phyloP scores from a whole-genome alignment of 2,888 invertebrate genomes.

The Erebia ligea region DNA sequence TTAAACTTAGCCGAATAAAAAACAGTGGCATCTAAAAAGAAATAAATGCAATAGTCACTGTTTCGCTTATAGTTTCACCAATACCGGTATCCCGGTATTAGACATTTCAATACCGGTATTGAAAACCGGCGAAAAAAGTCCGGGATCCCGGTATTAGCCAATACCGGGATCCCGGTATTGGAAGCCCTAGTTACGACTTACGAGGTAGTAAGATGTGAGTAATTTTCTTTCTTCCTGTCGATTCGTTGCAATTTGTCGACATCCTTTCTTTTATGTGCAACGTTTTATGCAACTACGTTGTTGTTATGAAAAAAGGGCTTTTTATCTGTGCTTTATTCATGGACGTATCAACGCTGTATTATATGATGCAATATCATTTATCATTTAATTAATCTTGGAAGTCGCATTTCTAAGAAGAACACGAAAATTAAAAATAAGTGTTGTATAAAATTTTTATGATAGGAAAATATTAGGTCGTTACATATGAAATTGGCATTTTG shows the following conservation, averaged over 20 bases:
- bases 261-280: conserved; percentile 20
- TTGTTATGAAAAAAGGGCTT: neutral
- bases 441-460: neutral
- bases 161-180: no score
- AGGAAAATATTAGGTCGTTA: no score
- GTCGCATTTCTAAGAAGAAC: neutral
- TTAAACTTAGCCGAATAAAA: no score
- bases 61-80: no score
- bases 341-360: neutral
- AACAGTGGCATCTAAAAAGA: no score
- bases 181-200: no score
- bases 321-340: neutral
- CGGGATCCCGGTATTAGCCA: no score
- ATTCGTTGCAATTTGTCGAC: conserved; percentile 26
- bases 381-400: neutral
- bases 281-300: neutral
- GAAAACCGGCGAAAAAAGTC: no score
- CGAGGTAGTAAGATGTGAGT: conserved; percentile 13
- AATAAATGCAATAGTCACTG: no score
- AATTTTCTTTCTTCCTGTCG: conserved; percentile 25
- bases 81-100: no score
- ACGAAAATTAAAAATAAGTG: neutral
- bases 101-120: no score
- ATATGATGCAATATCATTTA: neutral
- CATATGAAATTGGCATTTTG: no score